Base-by-base conservation (phyloP, 1,140 invertebrate species). In the Orius insidiosus region DNA sequence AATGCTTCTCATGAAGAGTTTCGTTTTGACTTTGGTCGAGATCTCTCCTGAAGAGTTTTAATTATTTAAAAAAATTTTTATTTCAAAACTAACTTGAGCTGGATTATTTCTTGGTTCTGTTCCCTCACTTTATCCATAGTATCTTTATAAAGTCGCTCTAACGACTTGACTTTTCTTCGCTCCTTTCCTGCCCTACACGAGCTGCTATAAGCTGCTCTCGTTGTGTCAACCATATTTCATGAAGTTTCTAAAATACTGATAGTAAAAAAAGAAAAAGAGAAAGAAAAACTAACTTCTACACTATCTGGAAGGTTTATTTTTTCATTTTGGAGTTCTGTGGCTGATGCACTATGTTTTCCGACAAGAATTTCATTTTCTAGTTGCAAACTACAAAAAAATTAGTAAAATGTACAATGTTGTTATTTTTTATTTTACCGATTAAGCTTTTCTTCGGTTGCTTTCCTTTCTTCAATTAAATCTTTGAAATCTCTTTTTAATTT, bases 191-290 rank as follows among this genome's bases (percentile, higher is more conserved):
- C 2, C 85, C 87, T 10, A 94, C 75, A 57, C 82, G 80, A n/a
- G 85, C 83, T 38, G 79, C 76, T 47, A 97, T 95, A 37, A 97
- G 69, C 58, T 97, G 88, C 61, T 95, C 89, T 16, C 84, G 72
- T 51, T 82, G 74, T 52, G 78, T 78, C 44, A 98, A 67, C 32
- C 87, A 67, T 48, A 84, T 67, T 55, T 92, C 75, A 54, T 97
- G 90, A 48, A 98, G 68, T 54, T 95, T 90, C 70, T 90, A 35
- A 15, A 45, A 34, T 6, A 30, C 18, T 24, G 24, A 4, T 24
- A 24, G 3, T 4, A 24, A 24, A 24, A 4, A 24, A 24, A 24
- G 7, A 24, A 24, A 24, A 46, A 46, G 24, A 24, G 31, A 46
- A 35, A 49, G 34, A 30, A 43, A 31, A 47, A 33, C 62, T 68